phyloP scores from a whole-genome alignment of 2,113 vertebrate species.

The Hymenochirus boettgeri region DNA sequence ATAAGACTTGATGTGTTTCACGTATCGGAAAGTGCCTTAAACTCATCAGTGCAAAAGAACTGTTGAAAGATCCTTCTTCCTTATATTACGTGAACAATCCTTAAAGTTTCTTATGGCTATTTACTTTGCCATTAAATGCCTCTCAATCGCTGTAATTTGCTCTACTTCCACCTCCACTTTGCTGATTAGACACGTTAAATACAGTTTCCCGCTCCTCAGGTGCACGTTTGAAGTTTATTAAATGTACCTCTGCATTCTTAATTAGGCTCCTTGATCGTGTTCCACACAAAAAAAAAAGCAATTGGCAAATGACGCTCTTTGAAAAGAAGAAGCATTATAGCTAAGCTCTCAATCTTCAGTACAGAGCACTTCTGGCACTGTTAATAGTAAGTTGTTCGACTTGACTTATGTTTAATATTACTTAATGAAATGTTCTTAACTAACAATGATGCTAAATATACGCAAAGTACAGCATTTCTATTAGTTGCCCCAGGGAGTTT shows the following conservation, averaged over 20 bases:
- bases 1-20: too few species aligned
- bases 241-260: slow-evolving; percentile 10
- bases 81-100: neutral
- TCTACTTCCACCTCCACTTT: neutral
- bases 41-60: neutral
- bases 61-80: neutral
- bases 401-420: too few species aligned
- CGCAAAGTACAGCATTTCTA: too few species aligned
- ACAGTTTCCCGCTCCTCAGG: slow-evolving; percentile 5
- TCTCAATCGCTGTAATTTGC: slow-evolving; percentile 4
- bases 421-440: too few species aligned
- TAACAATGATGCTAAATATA: too few species aligned
- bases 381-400: too few species aligned
- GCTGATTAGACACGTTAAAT: slow-evolving; percentile 15
- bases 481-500: too few species aligned
- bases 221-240: slow-evolving; percentile 9
- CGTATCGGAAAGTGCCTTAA: neutral
- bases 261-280: slow-evolving; percentile 15
- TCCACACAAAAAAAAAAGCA: neutral
- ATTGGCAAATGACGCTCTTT: neutral
- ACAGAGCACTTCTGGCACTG: too few species aligned
- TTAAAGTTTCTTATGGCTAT: neutral
- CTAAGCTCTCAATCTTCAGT: too few species aligned
- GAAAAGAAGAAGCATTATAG: neutral
- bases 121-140: neutral